A percentile compares a stretch with the other conserved stretches of the same genome.
These are phyloP conservation scores for Melanotus villosus DNA, from an alignment of 2,888 invertebrate species.

Conservation along the genomic window DNA sequence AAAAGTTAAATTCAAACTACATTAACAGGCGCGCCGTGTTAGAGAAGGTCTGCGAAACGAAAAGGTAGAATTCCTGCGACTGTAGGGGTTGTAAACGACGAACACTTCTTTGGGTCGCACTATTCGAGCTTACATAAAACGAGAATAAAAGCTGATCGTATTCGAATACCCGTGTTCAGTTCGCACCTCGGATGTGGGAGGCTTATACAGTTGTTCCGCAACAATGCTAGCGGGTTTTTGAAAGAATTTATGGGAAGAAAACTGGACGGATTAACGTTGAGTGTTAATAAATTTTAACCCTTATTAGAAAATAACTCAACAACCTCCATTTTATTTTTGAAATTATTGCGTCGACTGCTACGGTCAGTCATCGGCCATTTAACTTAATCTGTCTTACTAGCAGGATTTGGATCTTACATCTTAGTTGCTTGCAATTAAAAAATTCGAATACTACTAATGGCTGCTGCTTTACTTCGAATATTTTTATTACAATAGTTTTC, in stretches of 20 bases:
- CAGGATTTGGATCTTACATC: too few species aligned
- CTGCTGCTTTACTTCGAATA: too few species aligned
- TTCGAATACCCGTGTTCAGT: slow-evolving; percentile 55
- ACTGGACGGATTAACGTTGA: not conserved
- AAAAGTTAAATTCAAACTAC: slow-evolving; percentile 59
- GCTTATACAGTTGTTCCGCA: slow-evolving; percentile 56
- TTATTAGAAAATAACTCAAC: too few species aligned
- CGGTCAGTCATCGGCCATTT: too few species aligned
- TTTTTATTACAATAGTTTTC: too few species aligned
- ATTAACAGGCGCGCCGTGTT: slow-evolving; percentile 59
- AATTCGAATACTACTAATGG: too few species aligned
- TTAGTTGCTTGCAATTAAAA: too few species aligned
- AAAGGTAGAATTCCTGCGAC: not conserved
- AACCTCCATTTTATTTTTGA: too few species aligned
- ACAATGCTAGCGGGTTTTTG: slow-evolving; percentile 41
- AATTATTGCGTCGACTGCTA: too few species aligned
- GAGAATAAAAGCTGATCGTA: slow-evolving; percentile 49
- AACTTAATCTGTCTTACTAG: too few species aligned
- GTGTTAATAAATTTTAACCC: not conserved
- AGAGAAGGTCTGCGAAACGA: slow-evolving; percentile 45
- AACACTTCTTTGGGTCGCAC: slow-evolving; percentile 27
- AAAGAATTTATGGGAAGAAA: slow-evolving; percentile 21
- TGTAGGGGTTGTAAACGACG: slow-evolving; percentile 14
- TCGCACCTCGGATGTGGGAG: slow-evolving; percentile 58
- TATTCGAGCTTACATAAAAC: slow-evolving; percentile 51